Evolutionary conservation across 2,113 vertebrate genomes (phyloP), one percentile per base, ranked within the genome.

Genomic region (Trogon surrucura): DNA sequence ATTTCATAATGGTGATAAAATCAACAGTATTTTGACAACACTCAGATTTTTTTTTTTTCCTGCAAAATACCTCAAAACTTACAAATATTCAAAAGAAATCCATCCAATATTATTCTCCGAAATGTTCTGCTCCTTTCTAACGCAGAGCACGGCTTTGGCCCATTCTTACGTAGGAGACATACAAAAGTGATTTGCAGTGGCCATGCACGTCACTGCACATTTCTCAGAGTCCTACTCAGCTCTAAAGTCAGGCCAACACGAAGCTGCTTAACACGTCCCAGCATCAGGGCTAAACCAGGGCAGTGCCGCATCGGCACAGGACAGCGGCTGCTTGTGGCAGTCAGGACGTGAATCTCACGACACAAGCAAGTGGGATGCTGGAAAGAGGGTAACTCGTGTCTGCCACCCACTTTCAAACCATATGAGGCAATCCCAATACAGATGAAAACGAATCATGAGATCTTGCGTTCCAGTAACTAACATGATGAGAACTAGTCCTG

Each of bases 311-410:
- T 80, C 85, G 30, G 80, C 64, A 5, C 3, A 21, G 71, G 34
- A 51, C 23, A 50, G 29, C 47, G 44, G 44, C 58, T 56, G 44
- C 27, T 80, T 23, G 11, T 10, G 38, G 61, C 50, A 47, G 38
- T 16, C 14, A 6, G 18, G 22, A 36, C 45, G 5, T 1, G 26
- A 72, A 77, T 64, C 51, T 80, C 91, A 32, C 21, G 6, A 6
- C 7, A 4, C 0, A 10, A 1, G 19, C 5, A 20, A 69, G 21
- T 0, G 27, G 34, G 64, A 25, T 0, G 0, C 1, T 47, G 36
- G 30, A 73, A 78, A 27, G 38, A 89, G 21, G 5, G 18, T 45
- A 64, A 80, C 14, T 56, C 30, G 5, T 3, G 3, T 22, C 53
- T 81, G 27, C 17, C 23, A 20, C 14, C 54, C 2, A 1, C 27